phyloP scores from a whole-genome alignment of 1,140 invertebrate species.

The Amyelois transitella region DNA sequence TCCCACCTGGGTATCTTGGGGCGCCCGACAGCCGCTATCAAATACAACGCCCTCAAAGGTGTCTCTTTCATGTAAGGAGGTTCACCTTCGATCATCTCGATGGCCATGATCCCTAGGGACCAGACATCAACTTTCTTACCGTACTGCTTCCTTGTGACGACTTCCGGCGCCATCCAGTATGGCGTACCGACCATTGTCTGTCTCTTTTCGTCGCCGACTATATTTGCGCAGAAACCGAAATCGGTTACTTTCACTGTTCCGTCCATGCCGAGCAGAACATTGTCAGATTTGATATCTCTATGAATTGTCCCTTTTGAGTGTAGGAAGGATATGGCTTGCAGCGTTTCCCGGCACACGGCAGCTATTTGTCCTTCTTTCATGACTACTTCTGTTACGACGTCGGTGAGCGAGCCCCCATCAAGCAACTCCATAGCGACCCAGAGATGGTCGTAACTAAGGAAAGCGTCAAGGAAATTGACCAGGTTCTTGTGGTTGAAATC shows the following conservation, averaged over 20 bases:
- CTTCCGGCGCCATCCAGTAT: constrained; percentile 94
- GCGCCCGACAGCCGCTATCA: constrained; percentile 96
- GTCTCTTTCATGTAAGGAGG: constrained; percentile 97
- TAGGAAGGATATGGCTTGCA: constrained; percentile 94
- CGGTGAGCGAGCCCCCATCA: constrained; percentile 96
- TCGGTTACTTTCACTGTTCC: constrained; percentile 98
- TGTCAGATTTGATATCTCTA: constrained; percentile 97
- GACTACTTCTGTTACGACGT: constrained; percentile 97
- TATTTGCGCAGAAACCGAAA: constrained; percentile 97
- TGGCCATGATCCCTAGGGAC: constrained; percentile 97
- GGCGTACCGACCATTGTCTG: constrained; percentile 97
- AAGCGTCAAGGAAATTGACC: constrained; percentile 97
- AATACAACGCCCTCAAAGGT: constrained; percentile 93
- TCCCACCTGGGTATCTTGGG: constrained; percentile 92
- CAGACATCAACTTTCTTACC: constrained; percentile 97
- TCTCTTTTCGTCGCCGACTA: constrained; percentile 93
- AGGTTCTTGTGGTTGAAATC: constrained; percentile 96
- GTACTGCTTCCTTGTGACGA: constrained; percentile 89
- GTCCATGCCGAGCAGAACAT: constrained; percentile 96
- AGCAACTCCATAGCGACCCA: constrained; percentile 97
- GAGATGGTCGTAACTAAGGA: constrained; percentile 90
- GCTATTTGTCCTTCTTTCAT: constrained; percentile 99
- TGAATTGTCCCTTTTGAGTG: constrained; percentile 94
- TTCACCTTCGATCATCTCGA: constrained; percentile 99
- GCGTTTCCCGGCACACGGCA: constrained; percentile 93